Conservation (phyloP, 2,888 invertebrate genomes). For the Entomobrya proxima region DNA sequence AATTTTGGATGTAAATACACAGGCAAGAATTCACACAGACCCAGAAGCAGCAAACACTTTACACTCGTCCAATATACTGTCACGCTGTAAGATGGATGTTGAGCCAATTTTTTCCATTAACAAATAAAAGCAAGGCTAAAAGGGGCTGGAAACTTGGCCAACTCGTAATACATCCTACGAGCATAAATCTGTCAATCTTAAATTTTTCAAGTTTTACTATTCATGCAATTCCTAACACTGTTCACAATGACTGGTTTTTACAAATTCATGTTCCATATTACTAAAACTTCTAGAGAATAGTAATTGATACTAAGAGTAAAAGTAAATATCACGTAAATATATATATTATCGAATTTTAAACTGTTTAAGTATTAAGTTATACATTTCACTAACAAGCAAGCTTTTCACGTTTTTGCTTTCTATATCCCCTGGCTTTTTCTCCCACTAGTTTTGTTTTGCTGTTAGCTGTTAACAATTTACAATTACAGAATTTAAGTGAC, state of each 20-base stretch:
- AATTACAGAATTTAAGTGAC: constrained; percentile 63
- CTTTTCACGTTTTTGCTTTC: constrained; percentile 30
- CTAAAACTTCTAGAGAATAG: neutral
- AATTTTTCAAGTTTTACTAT: constrained; percentile 51
- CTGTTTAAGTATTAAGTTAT: neutral
- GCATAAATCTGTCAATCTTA: constrained; percentile 64
- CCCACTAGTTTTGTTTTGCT: constrained; percentile 30
- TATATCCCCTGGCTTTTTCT: constrained; percentile 35
- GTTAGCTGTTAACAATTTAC: constrained; percentile 57
- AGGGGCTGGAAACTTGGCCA: constrained; percentile 58
- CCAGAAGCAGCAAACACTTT: constrained; percentile 6
- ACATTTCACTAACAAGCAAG: constrained; percentile 10
- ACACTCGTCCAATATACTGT: constrained; percentile 31
- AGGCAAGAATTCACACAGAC: neutral
- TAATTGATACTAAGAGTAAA: neutral
- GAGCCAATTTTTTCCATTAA: constrained; percentile 60
- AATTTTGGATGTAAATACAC: constrained; percentile 22
- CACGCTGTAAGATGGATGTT: constrained; percentile 54
- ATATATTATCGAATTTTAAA: neutral
- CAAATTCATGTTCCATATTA: neutral
- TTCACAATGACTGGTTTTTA: neutral
- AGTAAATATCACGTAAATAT: neutral
- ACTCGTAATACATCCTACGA: constrained; percentile 48
- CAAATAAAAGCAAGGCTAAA: constrained; percentile 55
- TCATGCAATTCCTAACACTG: constrained; percentile 21